phyloP scores from a whole-genome alignment of 2,888 invertebrate species.

The Blastobasis lacticolella region DNA sequence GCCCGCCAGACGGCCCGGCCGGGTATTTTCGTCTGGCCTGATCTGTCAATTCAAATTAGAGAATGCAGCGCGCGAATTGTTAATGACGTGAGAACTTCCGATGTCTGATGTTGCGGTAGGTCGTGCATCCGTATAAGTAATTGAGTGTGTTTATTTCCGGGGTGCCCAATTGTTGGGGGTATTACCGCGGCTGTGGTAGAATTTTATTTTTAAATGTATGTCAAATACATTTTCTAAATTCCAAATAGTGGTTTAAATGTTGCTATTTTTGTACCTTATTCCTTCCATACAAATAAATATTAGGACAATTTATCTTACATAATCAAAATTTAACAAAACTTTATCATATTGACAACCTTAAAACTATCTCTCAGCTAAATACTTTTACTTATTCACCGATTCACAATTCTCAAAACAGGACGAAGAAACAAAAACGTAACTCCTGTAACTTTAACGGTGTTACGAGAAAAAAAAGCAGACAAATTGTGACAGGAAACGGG shows the following conservation, averaged over 20 bases:
- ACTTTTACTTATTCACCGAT: no score
- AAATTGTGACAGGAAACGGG: conserved; percentile 66
- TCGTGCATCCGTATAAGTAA: conserved; percentile 14
- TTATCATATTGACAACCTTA: not conserved
- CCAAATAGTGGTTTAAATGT: not conserved
- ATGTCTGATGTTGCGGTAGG: conserved; percentile 32
- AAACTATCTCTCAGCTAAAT: not conserved
- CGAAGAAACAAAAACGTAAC: conserved; percentile 34
- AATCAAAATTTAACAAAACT: conserved; percentile 13
- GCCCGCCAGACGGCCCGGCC: conserved; percentile 37
- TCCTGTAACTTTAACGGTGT: conserved; percentile 52
- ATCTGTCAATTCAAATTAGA: conserved; percentile 71
- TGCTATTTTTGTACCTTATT: not conserved
- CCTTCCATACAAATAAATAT: no score
- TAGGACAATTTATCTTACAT: not conserved
- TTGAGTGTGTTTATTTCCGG: no score
- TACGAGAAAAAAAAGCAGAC: conserved; percentile 42
- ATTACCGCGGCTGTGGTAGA: no score
- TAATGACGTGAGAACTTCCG: conserved; percentile 31
- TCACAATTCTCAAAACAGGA: conserved; percentile 1
- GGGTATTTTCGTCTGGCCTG: conserved; percentile 67
- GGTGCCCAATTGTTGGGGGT: no score
- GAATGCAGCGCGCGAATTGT: conserved; percentile 43
- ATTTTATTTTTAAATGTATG: no score
- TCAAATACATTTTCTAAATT: no score